Conservation (phyloP, 2,797 vertebrate species). For the Passerculus sandwichensis region DNA sequence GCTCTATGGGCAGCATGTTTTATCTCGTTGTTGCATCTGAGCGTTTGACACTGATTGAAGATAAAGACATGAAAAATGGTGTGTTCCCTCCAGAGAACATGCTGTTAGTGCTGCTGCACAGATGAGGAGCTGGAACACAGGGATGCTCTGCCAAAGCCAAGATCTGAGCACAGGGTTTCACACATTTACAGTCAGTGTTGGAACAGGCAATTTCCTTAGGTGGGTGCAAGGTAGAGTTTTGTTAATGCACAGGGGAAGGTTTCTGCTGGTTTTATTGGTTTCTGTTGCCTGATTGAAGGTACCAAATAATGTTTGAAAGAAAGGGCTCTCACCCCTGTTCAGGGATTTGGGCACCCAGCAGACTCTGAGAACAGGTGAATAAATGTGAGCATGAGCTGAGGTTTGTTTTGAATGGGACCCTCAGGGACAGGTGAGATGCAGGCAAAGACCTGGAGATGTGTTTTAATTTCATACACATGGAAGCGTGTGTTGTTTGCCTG, state of each 20-base stretch:
- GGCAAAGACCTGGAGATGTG: not conserved
- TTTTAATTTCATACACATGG: not conserved
- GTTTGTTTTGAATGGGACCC: not conserved
- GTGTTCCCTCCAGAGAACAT: not conserved
- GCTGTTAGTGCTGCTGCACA: not conserved
- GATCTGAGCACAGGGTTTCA: not conserved
- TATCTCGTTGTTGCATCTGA: not conserved
- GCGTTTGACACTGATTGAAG: not conserved
- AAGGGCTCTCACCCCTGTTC: not conserved
- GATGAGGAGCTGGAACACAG: not conserved
- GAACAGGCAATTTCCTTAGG: not conserved
- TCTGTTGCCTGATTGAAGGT: not conserved
- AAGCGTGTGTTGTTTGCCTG: not conserved
- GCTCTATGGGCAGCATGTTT: not conserved
- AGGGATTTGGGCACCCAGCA: not conserved
- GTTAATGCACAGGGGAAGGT: not conserved
- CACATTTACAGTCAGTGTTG: rapidly evolving
- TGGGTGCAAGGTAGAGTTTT: not conserved
- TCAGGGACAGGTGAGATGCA: not conserved
- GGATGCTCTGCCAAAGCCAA: not conserved
- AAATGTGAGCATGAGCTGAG: not conserved
- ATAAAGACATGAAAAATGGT: not conserved
- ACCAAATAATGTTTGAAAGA: not conserved
- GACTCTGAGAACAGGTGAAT: not conserved
- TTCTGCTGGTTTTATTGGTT: not conserved